These are phyloP conservation scores for Shinisaurus crocodilurus DNA, from an alignment of 2,113 vertebrate species.

Conservation along the genomic window DNA sequence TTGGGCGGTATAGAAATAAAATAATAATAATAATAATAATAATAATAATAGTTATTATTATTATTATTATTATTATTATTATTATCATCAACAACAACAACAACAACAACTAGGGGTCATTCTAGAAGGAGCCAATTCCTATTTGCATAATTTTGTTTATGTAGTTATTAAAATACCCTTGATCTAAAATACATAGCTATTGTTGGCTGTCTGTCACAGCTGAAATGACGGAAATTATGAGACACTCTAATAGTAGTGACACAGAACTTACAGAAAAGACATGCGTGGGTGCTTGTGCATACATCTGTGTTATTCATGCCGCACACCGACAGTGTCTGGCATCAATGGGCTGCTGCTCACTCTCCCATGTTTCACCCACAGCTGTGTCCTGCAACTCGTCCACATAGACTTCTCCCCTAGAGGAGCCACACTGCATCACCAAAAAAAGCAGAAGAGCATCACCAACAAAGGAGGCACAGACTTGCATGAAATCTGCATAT, in stretches of 20 bases:
- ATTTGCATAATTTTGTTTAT: constrained; percentile 9
- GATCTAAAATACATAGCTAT: not conserved
- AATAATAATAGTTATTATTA: too few relatives aligned
- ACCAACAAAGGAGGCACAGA: too few relatives aligned
- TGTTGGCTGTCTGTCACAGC: not conserved
- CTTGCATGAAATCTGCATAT: too few relatives aligned
- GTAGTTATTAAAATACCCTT: not conserved
- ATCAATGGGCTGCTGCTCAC: not conserved
- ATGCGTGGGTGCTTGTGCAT: not conserved
- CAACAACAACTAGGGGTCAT: constrained; percentile 25
- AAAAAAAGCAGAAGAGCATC: too few relatives aligned
- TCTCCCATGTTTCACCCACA: not conserved
- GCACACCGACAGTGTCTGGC: not conserved
- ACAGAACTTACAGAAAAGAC: not conserved
- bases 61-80: too few relatives aligned
- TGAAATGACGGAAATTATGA: not conserved
- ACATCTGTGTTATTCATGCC: not conserved
- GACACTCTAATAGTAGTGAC: not conserved
- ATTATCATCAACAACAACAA: too few relatives aligned
- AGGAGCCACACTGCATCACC: too few relatives aligned
- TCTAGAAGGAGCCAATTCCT: not conserved
- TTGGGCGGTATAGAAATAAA: too few relatives aligned
- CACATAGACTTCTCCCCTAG: too few relatives aligned
- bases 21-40: too few relatives aligned
- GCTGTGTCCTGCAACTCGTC: not conserved